Evolutionary conservation across 23 tunicate genomes (phyloP), one percentile per base, ranked within the genome.

Genomic region (Clavelina lepadiformis): DNA sequence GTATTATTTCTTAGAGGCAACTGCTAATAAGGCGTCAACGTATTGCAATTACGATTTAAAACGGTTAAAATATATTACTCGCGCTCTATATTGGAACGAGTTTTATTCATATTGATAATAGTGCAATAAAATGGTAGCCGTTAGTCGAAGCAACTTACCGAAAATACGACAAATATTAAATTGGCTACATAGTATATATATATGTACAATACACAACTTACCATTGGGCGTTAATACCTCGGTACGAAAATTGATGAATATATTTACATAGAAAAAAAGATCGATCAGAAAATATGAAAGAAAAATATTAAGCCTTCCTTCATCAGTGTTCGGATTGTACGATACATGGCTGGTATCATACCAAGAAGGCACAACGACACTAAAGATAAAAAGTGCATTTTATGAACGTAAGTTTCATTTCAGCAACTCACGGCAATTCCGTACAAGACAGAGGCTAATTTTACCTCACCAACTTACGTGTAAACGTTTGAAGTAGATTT

Each of bases 211-310:
- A 22, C 19, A 1, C 21, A 52, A 37, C 71, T 46, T 55, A 88
- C 96, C 87, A 23, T 73, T 83, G 34, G 83, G 68, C 3, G 83
- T 81, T 19, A 58, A 13, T 0, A 89, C 83, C n/a, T 73, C 80
- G 32, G 74, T 63, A n/a, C 97, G 68, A 25, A 89, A 54, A 60
- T 70, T 63, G 41, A 89, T 23, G 33, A 89, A 63, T 3, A 89
- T 89, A 55, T 89, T 81, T 22, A 81, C n/a, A 41, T 63, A 81
- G 54, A 75, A 81, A 29, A 57, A 38, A 7, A 89, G 26, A 63
- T 89, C 97, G 41, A 89, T 70, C 35, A 79, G 29, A 31, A 81
- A 27, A 56, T 74, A 63, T 3, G 89, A 55, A 31, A 89, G 45
- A 51, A 81, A 44, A 38, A 58, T 67, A 31, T 78, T 71, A 18